Base-by-base conservation (phyloP, 2,888 invertebrate species). In the Mythimna impura region DNA sequence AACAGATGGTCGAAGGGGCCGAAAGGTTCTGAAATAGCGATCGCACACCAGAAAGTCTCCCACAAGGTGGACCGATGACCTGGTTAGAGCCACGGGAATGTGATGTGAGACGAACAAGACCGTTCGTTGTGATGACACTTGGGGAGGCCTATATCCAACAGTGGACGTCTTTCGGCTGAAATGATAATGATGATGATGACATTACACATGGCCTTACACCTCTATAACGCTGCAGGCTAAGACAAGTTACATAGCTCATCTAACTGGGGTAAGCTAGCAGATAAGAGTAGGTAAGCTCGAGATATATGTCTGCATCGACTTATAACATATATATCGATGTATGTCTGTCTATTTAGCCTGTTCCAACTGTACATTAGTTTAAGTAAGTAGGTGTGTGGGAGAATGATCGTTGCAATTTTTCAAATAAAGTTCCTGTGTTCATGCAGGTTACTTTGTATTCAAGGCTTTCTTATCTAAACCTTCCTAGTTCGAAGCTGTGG, bases 401-500 rank as follows among this genome's bases (percentile, higher is more conserved):
- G 57, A 76, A 1, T 40, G 22, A 76, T 50, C 1, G 22, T 76
- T 57, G 30, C 30, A 40, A 66, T 73, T 50, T 76, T 30, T 66
- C 30, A 40, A 9, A 12, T 22, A 14, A 25, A n/a, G 25, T 25
- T 65, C 10, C 9, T 36, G 54, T 6, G 63, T 64, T n/a, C n/a
- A n/a, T 72, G n/a, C 25, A 43, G 5, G 25, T 6, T 9, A 62
- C 1, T 73, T 71, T 30, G 14, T 22, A 17, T 43, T 22, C 12
- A 20, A 25, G 43, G 20, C 2, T 63, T 43, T 10, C 4, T 30
- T 9, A 2, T 20, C 5, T 43, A 54, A 6, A 12, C 8, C 10
- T 12, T 2, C 30, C 12, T 43, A 4, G 40, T 43, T 43, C 3
- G 14, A 47, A 14, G 5, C 14, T 17, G 43, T 17, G 9, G 17